Evolutionary conservation across 2,888 invertebrate species (phyloP), one percentile per base, ranked within the genome.

Genomic region (Perdita meconis): DNA sequence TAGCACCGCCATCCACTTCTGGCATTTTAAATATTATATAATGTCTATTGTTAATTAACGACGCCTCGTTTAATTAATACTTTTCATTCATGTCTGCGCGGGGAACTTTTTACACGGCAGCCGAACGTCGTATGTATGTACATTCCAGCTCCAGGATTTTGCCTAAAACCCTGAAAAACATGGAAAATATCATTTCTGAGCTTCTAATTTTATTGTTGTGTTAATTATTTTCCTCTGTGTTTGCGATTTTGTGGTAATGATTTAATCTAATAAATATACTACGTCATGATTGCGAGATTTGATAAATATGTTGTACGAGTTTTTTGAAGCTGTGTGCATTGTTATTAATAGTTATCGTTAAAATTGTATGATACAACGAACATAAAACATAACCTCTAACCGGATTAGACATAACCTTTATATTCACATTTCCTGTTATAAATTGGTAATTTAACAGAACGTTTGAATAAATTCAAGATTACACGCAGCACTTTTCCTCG

Each of bases 11-110:
- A 59, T 89, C 87, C 56, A 79, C 83, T 82, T 88, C 87, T 66
- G 91, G 84, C 91, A 91, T 91, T 78, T 80, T 87, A 70, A 61
- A 76, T 67, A 72, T 56, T 71, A 78, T 71, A 38, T 71, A 77
- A 60, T 78, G 44, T 40, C 60, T 72, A 3, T 57, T 66, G 50
- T 38, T 55, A 34, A 47, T 26, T 42, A 64, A 60, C 53, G 13
- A 50, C 36, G 22, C 61, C 70, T 19, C 24, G 40, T 38, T n/a
- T n/a, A 44, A 60, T 51, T 68, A 77, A 57, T 51, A 56, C 30
- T 53, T 59, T 65, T 50, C 34, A 64, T 26, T 67, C 63, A 61
- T 51, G 19, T 30, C 5, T n/a, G 24, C 50, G 51, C 16, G 69
- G 75, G 55, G 59, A 30, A 57, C 36, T 38, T 63, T 30, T 38